phyloP scores from a whole-genome alignment of 2,888 invertebrate species.

The Calameuta filiformis region DNA sequence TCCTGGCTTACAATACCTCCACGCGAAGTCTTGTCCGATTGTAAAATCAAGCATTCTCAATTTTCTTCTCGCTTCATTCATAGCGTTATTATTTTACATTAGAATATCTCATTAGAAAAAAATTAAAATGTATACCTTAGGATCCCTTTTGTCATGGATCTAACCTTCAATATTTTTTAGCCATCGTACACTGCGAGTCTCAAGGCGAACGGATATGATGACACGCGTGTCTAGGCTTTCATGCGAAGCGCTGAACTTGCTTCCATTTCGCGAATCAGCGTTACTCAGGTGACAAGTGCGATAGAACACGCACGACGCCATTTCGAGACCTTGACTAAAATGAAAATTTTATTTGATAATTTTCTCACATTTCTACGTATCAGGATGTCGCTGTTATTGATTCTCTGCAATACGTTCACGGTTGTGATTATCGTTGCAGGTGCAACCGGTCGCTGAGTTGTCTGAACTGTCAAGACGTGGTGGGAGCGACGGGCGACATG shows the following conservation, averaged over 20 bases:
- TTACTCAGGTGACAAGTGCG: neutral
- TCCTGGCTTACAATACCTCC: neutral
- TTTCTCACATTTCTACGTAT: neutral
- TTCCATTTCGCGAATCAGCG: neutral
- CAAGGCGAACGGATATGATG: neutral
- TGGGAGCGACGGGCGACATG: conserved; percentile 74
- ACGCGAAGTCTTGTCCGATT: neutral
- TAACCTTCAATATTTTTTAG: neutral
- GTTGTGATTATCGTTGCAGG: conserved; percentile 69
- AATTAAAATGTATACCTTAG: neutral
- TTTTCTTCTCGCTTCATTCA: neutral
- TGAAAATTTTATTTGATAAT: neutral
- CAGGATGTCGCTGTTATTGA: neutral
- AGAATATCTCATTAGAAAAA: neutral
- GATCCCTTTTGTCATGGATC: neutral
- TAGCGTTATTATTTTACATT: neutral
- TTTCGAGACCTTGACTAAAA: neutral
- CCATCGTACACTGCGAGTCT: neutral
- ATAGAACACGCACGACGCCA: neutral
- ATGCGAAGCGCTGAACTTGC: neutral
- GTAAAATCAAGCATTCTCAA: neutral
- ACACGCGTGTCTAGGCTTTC: neutral
- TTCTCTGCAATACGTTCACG: neutral
- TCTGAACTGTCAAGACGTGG: conserved; percentile 88
- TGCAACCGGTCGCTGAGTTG: conserved; percentile 93